Evolutionary conservation across 2,113 vertebrate genomes (phyloP), one percentile per base, ranked within the genome.

Genomic region (Scomber scombrus): DNA sequence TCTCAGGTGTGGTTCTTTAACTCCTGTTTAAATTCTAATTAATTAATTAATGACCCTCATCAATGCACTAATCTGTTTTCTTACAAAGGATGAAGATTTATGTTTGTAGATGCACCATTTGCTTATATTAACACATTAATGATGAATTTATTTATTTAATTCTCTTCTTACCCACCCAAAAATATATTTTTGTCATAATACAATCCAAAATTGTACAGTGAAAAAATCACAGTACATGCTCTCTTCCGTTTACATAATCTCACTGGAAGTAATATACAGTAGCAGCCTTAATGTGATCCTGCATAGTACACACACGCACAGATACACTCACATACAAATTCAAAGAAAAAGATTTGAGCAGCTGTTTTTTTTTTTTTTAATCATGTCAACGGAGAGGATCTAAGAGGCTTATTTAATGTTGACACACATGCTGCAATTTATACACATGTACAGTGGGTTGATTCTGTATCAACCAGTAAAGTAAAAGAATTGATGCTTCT

Each of bases 401-500:
- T 90, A 86, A 91, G 87, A 89, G 84, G 88, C 87, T 93, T 93
- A 92, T 88, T 80, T 87, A 67, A 65, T 51, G 49, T 72, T 56
- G 45, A 63, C 86, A 66, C 72, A 75, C 51, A 78, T 31, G 21
- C 31, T 68, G 58, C 16, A 9, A 64, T 74, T 65, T 61, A 26
- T 52, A 52, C 75, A 73, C 67, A 84, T 65, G 63, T 75, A 76
- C 26, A 64, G 67, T 78, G 69, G 79, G 64, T 55, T 77, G 68
- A 69, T 75, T 52, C 13, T 69, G 66, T 46, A 84, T 40, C 34
- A 87, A 61, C 60, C 55, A 51, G 62, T 60, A 2, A 11, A 54
- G 58, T 40, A 54, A 54, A 82, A 31, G 72, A 64, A 29, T 65
- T 43, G 34, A 70, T 73, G 75, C 67, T 74, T 66, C 81, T 73